Evolutionary conservation across 2,888 invertebrate genomes (phyloP), one percentile per base, ranked within the genome.

Genomic region (Synanthedon formicaeformis): DNA sequence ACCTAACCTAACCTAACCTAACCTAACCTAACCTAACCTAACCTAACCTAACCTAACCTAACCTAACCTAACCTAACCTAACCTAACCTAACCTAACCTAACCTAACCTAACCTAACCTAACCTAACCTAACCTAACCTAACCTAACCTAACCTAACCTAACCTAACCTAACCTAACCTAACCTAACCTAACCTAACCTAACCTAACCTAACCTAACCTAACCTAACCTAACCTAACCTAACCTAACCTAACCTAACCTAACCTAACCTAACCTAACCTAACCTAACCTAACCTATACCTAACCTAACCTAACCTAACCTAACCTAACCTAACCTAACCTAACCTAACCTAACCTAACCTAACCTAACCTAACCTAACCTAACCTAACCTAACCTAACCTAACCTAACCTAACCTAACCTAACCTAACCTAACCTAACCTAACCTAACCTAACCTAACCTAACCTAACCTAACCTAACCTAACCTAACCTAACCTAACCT

Each of bases 91-190:
- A 27, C 34, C 50, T 27, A 41, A 45, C 41, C 50, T 48, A 50
- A 45, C 41, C 41, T 50, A 41, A 41, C 45, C 50, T 50, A 53
- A 51, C 51, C 51, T 51, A 52, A 52, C 54, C 45, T 50, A 54
- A 52, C 54, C 40, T 40, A 51, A 13, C 51, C 41, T 40, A 51
- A 5, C 51, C 51, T 51, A 51, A 40, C 40, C 40, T 40, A 40
- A 40, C 40, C 40, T 40, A 40, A 51, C 51, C 51, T 51, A 51
- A 41, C 51, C 51, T 51, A 51, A 51, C 51, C 51, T 51, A 51
- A 51, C 51, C 51, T 51, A 51, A 41, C 51, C 51, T 51, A 51
- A 51, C 51, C 51, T 51, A 51, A 51, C 51, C 51, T 40, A 51
- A 41, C 51, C 51, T 51, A 51, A 51, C 51, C 51, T 51, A 51